Percentiles rank a stretch among this genome's conserved stretches.
Conservation (phyloP, 2,797 vertebrate species). For the Siniperca scherzeri region DNA sequence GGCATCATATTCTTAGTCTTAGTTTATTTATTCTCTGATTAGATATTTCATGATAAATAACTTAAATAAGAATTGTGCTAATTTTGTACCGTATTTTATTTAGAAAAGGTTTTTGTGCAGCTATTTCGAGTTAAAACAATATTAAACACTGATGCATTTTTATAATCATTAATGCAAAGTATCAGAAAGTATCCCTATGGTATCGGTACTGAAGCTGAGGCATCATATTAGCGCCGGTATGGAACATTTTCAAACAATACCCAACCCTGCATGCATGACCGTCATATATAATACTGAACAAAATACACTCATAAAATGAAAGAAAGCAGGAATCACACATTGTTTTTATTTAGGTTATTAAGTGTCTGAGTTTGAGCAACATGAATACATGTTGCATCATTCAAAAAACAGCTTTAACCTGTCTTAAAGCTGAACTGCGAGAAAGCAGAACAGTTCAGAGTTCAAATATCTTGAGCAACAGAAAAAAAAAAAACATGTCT, state of each 20-base stretch:
- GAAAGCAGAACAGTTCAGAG: constrained; percentile 18
- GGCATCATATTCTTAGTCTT: background rate
- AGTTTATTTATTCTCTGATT: background rate
- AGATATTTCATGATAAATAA: background rate
- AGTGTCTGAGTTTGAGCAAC: background rate
- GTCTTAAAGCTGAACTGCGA: background rate
- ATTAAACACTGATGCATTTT: background rate
- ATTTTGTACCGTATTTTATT: background rate
- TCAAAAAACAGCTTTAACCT: background rate
- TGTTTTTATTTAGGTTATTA: background rate
- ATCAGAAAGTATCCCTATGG: background rate
- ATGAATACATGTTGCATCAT: constrained; percentile 2
- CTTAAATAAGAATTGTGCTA: background rate
- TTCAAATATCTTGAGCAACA: background rate
- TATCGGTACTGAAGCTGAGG: background rate
- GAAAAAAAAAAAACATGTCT: constrained; percentile 3
- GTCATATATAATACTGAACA: background rate
- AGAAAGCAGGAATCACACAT: background rate
- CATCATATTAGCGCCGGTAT: background rate
- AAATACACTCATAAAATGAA: background rate
- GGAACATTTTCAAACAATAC: background rate
- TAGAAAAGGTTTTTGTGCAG: background rate
- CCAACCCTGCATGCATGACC: background rate
- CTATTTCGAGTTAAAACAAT: background rate
- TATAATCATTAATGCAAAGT: background rate